Conservation (phyloP, 2,888 invertebrate species). For the Eustalomyia histrio region DNA sequence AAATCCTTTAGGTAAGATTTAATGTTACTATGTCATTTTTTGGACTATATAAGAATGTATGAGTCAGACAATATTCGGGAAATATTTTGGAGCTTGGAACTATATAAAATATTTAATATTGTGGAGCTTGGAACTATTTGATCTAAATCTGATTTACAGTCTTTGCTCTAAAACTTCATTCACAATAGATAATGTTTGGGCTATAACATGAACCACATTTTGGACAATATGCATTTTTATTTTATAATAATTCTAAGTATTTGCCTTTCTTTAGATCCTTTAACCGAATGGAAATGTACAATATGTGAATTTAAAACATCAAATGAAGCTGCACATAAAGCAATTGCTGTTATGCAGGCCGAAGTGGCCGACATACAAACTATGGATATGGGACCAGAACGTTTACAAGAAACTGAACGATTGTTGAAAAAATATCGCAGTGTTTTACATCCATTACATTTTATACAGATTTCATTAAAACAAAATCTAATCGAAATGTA, state of each 20-base stretch:
- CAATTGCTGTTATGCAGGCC: conserved; percentile 83
- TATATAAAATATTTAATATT: no score
- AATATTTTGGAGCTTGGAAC: no score
- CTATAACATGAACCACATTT: no score
- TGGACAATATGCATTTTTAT: no score
- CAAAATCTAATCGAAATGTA: conserved; percentile 88
- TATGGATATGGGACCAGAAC: conserved; percentile 81
- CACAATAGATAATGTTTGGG: no score
- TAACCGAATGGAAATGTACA: conserved; percentile 76
- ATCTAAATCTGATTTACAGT: no score
- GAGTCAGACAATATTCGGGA: no score
- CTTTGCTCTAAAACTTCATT: no score
- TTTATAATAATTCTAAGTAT: no score
- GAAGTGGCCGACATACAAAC: conserved; percentile 85
- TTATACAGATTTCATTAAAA: conserved; percentile 84
- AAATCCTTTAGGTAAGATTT: conserved; percentile 83
- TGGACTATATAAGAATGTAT: no score
- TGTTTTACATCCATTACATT: conserved; percentile 88
- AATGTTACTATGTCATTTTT: no score
- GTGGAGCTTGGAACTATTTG: no score
- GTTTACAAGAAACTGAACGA: conserved; percentile 84
- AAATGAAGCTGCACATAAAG: conserved; percentile 83
- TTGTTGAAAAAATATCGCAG: conserved; percentile 83
- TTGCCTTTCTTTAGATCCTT: conserved; percentile 65
- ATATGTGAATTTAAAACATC: conserved; percentile 84